Conservation (phyloP, 2,797 vertebrate genomes). For the Platyrinchus mystaceus region DNA sequence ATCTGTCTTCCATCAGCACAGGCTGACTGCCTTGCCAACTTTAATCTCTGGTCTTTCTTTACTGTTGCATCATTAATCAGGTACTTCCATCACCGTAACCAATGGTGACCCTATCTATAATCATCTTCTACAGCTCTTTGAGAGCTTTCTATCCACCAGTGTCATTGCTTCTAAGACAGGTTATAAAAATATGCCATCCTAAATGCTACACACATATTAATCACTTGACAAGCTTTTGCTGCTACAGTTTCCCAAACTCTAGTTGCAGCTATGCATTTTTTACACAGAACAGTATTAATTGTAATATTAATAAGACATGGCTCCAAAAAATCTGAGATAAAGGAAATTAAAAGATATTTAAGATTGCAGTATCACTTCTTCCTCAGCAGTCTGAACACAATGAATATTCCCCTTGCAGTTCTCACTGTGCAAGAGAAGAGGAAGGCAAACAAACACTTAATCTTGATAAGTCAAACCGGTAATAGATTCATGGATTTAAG, state of each 20-base stretch:
- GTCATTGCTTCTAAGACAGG: constrained; percentile 11
- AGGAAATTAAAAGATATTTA: constrained; percentile 11
- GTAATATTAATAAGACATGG: not conserved
- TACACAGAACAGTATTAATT: not conserved
- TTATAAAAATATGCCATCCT: constrained; percentile 27
- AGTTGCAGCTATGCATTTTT: not conserved
- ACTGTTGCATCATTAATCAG: constrained; percentile 41
- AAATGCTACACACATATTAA: constrained; percentile 28
- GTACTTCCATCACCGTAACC: constrained; percentile 31
- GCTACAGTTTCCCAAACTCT: not conserved
- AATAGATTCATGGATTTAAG: constrained; percentile 15
- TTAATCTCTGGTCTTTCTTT: constrained; percentile 30
- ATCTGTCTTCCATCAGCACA: constrained; percentile 27
- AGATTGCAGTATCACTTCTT: not conserved
- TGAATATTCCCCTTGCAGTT: not conserved
- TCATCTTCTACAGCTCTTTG: constrained; percentile 14
- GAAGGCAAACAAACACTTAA: constrained; percentile 5
- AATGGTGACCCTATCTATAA: constrained; percentile 43
- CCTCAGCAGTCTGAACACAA: not conserved
- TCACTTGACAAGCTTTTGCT: constrained; percentile 8
- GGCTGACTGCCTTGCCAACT: not conserved
- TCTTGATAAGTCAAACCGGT: not conserved
- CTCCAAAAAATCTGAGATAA: not conserved
- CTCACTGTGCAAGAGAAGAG: not conserved
- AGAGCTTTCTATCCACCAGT: constrained; percentile 6